These are phyloP conservation scores for Teinopalpus imperialis DNA, from an alignment of 2,888 invertebrate species.

Conservation along the genomic window DNA sequence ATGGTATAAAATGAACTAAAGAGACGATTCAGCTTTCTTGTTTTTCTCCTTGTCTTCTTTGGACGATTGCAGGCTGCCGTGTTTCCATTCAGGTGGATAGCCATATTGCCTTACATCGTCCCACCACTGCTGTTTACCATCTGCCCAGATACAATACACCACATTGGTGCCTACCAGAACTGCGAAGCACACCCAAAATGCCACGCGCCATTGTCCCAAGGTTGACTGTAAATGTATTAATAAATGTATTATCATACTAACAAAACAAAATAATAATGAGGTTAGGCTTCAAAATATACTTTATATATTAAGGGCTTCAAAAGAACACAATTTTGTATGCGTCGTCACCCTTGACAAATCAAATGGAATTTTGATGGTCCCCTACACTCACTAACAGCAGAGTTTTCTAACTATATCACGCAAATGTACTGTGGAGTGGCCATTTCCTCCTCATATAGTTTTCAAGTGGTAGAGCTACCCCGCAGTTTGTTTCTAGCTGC, in stretches of 20 bases:
- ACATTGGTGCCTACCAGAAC: constrained; percentile 85
- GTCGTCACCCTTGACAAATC: too few species aligned
- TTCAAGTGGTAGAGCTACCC: too few species aligned
- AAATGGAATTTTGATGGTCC: too few species aligned
- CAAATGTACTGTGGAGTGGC: too few species aligned
- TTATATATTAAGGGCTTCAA: too few species aligned
- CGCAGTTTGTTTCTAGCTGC: too few species aligned
- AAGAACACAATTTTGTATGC: too few species aligned
- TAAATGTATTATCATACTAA: too few species aligned
- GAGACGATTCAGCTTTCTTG: constrained; percentile 55
- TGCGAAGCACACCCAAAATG: constrained; percentile 88
- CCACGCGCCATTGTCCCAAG: constrained; percentile 84
- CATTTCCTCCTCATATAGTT: too few species aligned
- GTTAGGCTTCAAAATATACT: too few species aligned
- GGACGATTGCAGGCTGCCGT: constrained; percentile 56
- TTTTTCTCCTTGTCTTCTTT: constrained; percentile 62
- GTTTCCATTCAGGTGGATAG: constrained; percentile 69
- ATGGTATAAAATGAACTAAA: constrained; percentile 10
- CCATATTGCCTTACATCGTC: constrained; percentile 82
- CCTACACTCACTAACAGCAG: too few species aligned
- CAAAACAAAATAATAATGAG: constrained; percentile 15
- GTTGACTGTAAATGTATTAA: constrained; percentile 83
- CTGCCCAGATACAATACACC: constrained; percentile 85
- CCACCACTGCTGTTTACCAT: constrained; percentile 88
- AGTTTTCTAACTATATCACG: too few species aligned